A percentile compares a stretch with the other conserved stretches of the same genome.
These are phyloP conservation scores for Sorex araneus DNA, from an alignment of 2,113 vertebrate species.

Conservation along the genomic window DNA sequence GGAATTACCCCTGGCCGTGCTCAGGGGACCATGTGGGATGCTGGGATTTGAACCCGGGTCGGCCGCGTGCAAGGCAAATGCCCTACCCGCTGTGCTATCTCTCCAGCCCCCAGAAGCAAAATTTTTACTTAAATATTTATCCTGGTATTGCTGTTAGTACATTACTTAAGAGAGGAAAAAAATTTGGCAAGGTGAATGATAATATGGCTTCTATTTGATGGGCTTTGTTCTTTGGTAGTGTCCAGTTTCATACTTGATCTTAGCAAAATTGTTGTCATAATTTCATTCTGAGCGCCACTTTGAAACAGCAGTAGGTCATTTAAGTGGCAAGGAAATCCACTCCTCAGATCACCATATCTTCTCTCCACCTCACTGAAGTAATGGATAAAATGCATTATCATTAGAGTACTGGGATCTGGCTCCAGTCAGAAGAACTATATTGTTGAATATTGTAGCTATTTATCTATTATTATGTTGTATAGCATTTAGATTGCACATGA, in stretches of 20 bases:
- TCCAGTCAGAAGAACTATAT: background rate
- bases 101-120: background rate
- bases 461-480: background rate
- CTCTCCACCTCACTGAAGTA: background rate
- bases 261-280: background rate
- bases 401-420: background rate
- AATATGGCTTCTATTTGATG: slow-evolving; percentile 1
- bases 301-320: background rate
- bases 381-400: background rate
- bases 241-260: background rate
- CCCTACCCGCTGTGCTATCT: too few relatives aligned
- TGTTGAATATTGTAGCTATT: background rate
- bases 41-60: background rate
- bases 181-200: background rate
- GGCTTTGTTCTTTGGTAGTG: background rate
- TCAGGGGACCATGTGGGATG: too few relatives aligned
- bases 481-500: background rate
- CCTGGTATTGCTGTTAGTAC: background rate
- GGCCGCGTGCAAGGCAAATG: too few relatives aligned
- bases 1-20: too few relatives aligned
- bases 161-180: background rate
- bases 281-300: background rate
- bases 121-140: background rate
- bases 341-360: background rate
- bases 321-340: background rate